These are phyloP conservation scores for Pollenia griseotomentosa DNA, from an alignment of 2,888 invertebrate species.

Conservation along the genomic window DNA sequence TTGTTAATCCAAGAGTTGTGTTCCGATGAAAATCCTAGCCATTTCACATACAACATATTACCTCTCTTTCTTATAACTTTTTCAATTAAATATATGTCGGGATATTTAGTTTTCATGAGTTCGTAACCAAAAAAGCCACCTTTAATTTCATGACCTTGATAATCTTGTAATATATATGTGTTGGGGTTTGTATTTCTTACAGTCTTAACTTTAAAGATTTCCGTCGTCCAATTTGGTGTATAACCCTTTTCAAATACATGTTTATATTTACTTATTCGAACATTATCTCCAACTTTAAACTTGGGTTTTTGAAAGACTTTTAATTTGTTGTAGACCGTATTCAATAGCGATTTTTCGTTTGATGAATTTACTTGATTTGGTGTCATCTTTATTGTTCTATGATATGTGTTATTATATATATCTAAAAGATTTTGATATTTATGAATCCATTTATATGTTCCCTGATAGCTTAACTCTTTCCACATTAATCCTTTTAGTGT, in stretches of 20 bases:
- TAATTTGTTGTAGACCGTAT: constrained; percentile 56
- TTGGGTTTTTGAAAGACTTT: constrained; percentile 64
- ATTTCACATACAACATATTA: constrained; percentile 73
- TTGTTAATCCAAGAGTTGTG: constrained; percentile 78
- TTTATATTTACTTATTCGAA: constrained; percentile 73
- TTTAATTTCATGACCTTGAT: constrained; percentile 75
- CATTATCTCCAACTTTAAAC: constrained; percentile 63
- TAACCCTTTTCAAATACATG: constrained; percentile 75
- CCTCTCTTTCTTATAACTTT: constrained; percentile 76
- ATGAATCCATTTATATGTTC: constrained; percentile 77
- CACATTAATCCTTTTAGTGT: constrained; percentile 73
- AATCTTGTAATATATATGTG: constrained; percentile 73
- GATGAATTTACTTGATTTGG: constrained; percentile 63
- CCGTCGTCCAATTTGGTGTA: constrained; percentile 79
- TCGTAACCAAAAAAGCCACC: constrained; percentile 80
- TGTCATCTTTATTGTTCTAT: constrained; percentile 66
- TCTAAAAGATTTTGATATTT: constrained; percentile 73
- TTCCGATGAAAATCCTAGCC: constrained; percentile 76
- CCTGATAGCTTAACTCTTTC: constrained; percentile 77
- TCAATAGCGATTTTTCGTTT: constrained; percentile 58
- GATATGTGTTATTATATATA: constrained; percentile 75
- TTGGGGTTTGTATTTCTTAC: constrained; percentile 76
- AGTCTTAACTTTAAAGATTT: constrained; percentile 77
- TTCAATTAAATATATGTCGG: constrained; percentile 79
- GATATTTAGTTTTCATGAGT: constrained; percentile 77